phyloP scores from a whole-genome alignment of 2,888 invertebrate species.

The Cecidostiba fungosa region DNA sequence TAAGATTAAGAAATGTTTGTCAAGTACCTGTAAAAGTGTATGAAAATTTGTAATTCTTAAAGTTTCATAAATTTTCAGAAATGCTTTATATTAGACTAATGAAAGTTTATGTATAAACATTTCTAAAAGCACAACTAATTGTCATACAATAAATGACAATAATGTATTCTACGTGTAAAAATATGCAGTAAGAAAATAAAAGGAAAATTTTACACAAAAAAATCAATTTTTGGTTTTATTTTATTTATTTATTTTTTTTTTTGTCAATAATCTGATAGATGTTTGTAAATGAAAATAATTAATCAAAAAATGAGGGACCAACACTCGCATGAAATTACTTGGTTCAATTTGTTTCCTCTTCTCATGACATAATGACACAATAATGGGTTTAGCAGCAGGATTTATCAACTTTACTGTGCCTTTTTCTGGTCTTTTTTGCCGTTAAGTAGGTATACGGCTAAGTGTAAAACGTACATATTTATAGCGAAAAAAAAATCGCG shows the following conservation, averaged over 20 bases:
- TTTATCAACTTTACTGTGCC: constrained; percentile 9
- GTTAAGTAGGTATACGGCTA: constrained; percentile 40
- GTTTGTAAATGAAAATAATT: constrained; percentile 59
- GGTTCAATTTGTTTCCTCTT: constrained; percentile 39
- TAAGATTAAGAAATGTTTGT: not conserved
- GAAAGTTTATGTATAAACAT: not conserved
- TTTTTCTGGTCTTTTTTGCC: constrained; percentile 29
- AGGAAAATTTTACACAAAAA: constrained; percentile 66
- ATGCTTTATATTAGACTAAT: constrained; percentile 9
- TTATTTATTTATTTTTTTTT: constrained; percentile 62
- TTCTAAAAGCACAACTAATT: not conserved
- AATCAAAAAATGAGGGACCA: constrained; percentile 61
- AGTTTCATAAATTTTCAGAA: constrained; percentile 18
- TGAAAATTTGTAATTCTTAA: constrained; percentile 1
- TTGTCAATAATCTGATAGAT: constrained; percentile 58
- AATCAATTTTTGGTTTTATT: constrained; percentile 67
- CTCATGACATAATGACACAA: constrained; percentile 53
- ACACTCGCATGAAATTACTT: constrained; percentile 61
- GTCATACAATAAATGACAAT: not conserved
- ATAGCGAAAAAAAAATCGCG: constrained; percentile 59
- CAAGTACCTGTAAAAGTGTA: not conserved
- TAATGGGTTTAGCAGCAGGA: constrained; percentile 56
- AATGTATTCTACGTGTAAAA: constrained; percentile 27
- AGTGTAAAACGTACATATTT: constrained; percentile 57
- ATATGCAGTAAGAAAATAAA: constrained; percentile 60